Percentiles rank a stretch among this genome's conserved stretches.
Evolutionary conservation across 2,888 invertebrate species (phyloP).

Genomic region (Shargacucullia verbasci): DNA sequence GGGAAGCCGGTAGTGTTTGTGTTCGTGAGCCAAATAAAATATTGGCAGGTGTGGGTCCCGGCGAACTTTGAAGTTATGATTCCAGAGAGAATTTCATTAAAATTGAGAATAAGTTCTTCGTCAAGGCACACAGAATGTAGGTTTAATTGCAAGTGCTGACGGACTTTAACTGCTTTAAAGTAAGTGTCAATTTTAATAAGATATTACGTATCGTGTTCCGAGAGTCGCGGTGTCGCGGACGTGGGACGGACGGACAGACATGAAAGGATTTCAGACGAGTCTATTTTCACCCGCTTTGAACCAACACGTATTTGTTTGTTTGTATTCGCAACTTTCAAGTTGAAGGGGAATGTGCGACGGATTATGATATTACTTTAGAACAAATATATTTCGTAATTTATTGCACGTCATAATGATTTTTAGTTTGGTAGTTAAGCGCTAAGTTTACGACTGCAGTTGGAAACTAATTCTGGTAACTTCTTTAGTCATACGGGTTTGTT

Average conservation of each 20-base stretch:
- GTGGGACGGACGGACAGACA: constrained; percentile 74
- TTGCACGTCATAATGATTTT: constrained; percentile 40
- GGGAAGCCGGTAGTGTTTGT: constrained; percentile 13
- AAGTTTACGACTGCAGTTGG: constrained; percentile 41
- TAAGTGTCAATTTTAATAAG: constrained; percentile 54
- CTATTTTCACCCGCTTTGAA: constrained; percentile 87
- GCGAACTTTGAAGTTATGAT: constrained; percentile 35
- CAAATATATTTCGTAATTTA: constrained; percentile 53
- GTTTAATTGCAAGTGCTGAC: constrained; percentile 34
- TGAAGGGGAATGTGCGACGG: constrained; percentile 66
- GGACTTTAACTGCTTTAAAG: constrained; percentile 21
- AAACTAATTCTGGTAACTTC: constrained; percentile 23
- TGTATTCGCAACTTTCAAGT: constrained; percentile 83
- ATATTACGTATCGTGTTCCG: constrained; percentile 54
- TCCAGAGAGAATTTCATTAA: constrained; percentile 28
- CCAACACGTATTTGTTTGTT: constrained; percentile 76
- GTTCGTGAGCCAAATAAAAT: constrained; percentile 22
- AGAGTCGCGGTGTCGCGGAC: constrained; percentile 68
- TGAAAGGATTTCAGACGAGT: constrained; percentile 85
- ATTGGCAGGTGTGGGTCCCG: constrained; percentile 12
- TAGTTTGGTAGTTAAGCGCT: constrained; percentile 34
- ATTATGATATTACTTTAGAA: constrained; percentile 54
- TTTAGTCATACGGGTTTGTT: constrained; percentile 31
- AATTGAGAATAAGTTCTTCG: constrained; percentile 36
- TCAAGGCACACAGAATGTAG: constrained; percentile 19